Evolutionary conservation across 2,888 invertebrate genomes (phyloP).

Genomic region (Eristalis tenax): DNA sequence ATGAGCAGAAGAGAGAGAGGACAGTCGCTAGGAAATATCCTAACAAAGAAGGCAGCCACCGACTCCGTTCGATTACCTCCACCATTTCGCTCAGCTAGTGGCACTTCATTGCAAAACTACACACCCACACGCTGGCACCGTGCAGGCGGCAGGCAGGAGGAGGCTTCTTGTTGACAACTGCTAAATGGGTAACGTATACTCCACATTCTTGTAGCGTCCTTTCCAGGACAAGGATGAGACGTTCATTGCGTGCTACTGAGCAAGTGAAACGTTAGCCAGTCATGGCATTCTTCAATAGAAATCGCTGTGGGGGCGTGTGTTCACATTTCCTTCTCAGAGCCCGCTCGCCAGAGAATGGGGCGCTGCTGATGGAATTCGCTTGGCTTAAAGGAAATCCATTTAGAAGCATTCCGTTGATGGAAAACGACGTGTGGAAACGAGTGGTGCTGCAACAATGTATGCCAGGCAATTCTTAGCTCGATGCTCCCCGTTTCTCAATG

Average conservation of each 20-base stretch:
- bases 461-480: slow-evolving; percentile 41
- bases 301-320: slow-evolving; percentile 3
- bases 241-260: slow-evolving; percentile 24
- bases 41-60: slow-evolving; percentile 35
- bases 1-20: background rate
- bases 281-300: background rate
- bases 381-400: slow-evolving; percentile 56
- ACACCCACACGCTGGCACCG: slow-evolving; percentile 1
- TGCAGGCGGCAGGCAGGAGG: background rate
- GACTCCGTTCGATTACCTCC: slow-evolving; percentile 11
- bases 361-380: slow-evolving; percentile 48
- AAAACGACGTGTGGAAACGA: slow-evolving; percentile 45
- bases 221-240: slow-evolving; percentile 6
- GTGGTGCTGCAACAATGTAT: slow-evolving; percentile 42
- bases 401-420: slow-evolving; percentile 46
- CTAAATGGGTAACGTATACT: slow-evolving; percentile 50
- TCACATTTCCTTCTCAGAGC: slow-evolving; percentile 30
- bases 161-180: slow-evolving; percentile 59
- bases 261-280: slow-evolving; percentile 30
- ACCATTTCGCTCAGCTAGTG: slow-evolving; percentile 17
- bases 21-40: slow-evolving; percentile 27
- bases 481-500: slow-evolving; percentile 9
- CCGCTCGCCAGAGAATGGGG: slow-evolving; percentile 1
- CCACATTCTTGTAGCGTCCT: slow-evolving; percentile 13
- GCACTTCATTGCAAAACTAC: slow-evolving; percentile 32